Evolutionary conservation across 2,888 invertebrate genomes (phyloP), one percentile per base, ranked within the genome.

Genomic region (Drosophila cracens): DNA sequence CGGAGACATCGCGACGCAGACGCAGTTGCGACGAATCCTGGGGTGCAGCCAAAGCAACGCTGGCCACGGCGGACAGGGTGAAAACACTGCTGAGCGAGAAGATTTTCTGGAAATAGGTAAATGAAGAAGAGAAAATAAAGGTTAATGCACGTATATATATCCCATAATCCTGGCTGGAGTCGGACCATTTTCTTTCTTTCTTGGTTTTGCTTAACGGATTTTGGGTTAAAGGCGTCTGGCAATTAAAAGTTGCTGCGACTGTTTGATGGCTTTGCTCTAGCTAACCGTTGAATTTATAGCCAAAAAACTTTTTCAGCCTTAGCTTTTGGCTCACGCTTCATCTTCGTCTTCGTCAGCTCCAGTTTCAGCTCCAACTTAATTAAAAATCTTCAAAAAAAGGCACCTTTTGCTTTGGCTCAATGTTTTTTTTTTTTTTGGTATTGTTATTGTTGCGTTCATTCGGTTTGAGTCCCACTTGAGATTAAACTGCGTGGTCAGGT

Each of bases 1-100:
- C 84, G 36, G 83, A 85, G 53, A 91, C 89, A 83, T 92, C 92
- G 16, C 92, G 83, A 10, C 82, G 83, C 5, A 85, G 58, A 0
- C 89, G 86, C 8, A 46, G 16, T 4, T 13, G 29, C 27, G 46
- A 16, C 5, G 61, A 43, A 33, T 52, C 46, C 53, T 76, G 81
- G 0, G 89, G 82, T 2, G 79, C 67, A 4, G 80, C 72, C 64
- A 82, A 63, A 4, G 89, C 86, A 27, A 81, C 79, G 54, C 90
- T 90, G 78, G 89, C 90, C 61, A 82, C 79, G 38, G 85, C 89
- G 48, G 83, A 81, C 6, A 74, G 62, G 60, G 92, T 80, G 49
- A 90, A 74, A 16, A 87, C 70, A 65, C 80, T 70, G 70, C 76
- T 72, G 49, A 90, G 78, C 56, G 90, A 71, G 68, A 87, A 87